Base-by-base conservation (phyloP, 2,888 invertebrate species). In the Perithous albicinctus region DNA sequence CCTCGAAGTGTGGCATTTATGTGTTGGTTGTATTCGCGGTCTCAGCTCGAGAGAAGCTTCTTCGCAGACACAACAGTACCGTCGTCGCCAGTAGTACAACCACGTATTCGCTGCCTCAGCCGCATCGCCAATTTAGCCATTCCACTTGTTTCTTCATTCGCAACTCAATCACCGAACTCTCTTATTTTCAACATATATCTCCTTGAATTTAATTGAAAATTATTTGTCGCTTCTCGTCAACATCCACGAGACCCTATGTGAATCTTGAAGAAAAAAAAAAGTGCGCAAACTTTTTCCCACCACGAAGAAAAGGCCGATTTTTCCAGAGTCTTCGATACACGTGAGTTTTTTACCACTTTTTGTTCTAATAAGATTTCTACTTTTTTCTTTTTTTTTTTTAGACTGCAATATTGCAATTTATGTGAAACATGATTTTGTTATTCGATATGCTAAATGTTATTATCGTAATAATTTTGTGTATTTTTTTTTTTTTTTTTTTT, bases 1-100 rank as follows among this genome's bases (percentile, higher is more conserved):
- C 84, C 82, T 79, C 81, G 78, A 83, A 86, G 86, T 84, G 84
- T 83, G 82, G 74, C 81, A 82, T 77, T 85, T 82, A 69, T 74
- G 80, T 63, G 79, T 72, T 59, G 76, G 59, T 46, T 61, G 73
- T 79, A 80, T 83, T 73, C 66, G 78, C 85, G 67, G 70, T 81
- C 80, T 56, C 10, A n/a, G 29, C 26, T 26, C 54, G 56, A 56
- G 15, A 15, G 54, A 41, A 41, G 41, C 59, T 59, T 59, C 73
- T 54, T 67, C 35, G 46, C 56, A 67, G 48, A 67, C 76, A 66
- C 54, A 79, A 54, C 73, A 67, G 77, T 80, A 75, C 75, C 54
- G 51, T 69, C 78, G 12, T 41, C 35, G 23, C 26, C 66, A 82
- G 82, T 78, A 82, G 78, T 78, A 75, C 70, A 29, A 66, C 63